Percentiles rank a stretch among this genome's conserved stretches.
These are phyloP conservation scores for Spatulosminthurus flaviceps DNA, from an alignment of 2,888 invertebrate genomes.

Conservation along the genomic window DNA sequence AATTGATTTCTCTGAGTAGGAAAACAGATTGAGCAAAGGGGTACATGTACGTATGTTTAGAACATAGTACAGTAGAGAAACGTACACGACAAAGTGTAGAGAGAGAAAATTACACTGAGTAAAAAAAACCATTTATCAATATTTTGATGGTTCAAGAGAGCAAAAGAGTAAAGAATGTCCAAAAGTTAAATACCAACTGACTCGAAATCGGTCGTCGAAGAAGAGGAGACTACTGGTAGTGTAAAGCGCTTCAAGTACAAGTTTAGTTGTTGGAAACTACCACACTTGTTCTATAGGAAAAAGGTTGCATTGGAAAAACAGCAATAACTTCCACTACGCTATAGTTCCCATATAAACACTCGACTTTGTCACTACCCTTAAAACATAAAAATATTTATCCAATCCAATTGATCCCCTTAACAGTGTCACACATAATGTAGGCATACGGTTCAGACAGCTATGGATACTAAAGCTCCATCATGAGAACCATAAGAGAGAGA, in stretches of 20 bases:
- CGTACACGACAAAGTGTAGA: constrained; percentile 11
- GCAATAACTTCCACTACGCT: neutral
- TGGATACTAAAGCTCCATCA: constrained; percentile 7
- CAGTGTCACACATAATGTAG: constrained; percentile 8
- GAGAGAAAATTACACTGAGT: neutral
- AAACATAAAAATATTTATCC: constrained; percentile 40
- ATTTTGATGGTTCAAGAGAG: constrained; percentile 32
- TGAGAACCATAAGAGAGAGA: constrained; percentile 2
- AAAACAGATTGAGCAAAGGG: constrained; percentile 21
- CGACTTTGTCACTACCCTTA: constrained; percentile 39
- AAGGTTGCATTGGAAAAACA: neutral
- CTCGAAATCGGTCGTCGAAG: constrained; percentile 35
- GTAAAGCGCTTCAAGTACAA: too few species aligned
- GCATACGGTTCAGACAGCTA: neutral
- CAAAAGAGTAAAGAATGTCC: constrained; percentile 32
- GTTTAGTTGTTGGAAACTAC: too few species aligned
- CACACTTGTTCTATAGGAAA: neutral
- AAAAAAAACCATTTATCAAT: constrained; percentile 19
- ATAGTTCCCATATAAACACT: constrained; percentile 17
- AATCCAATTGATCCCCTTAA: constrained; percentile 31
- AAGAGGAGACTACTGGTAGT: constrained; percentile 12
- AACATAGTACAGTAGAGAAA: constrained; percentile 19
- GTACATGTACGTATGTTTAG: constrained; percentile 3
- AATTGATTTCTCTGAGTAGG: constrained; percentile 18
- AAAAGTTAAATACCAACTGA: constrained; percentile 39